Base-by-base conservation (phyloP, 64 coral and sea anemone species). In the Acropora yongei region DNA sequence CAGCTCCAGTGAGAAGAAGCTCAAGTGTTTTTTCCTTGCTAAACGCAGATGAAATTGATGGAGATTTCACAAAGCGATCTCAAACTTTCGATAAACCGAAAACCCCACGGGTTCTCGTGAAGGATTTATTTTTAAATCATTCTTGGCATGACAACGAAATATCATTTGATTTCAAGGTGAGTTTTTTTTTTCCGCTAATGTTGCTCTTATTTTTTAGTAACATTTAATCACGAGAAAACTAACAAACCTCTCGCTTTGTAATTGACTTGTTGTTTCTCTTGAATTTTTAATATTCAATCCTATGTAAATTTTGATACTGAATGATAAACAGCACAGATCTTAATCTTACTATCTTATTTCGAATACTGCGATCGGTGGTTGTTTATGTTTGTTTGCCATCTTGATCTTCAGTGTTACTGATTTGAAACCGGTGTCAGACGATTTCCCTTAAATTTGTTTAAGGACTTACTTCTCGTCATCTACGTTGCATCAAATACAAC, bases 111-210 rank as follows among this genome's bases (percentile, higher is more conserved):
- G 60, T 71, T n/a, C 65, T 85, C 4, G 82, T 85, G 1, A 85
- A 71, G 8, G 65, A 85, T 72, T 72, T 85, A 65, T 85, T 85
- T 72, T 1, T 45, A 2, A 71, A 85, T 71, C 44, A 69, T 6
- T 30, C 30, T 30, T 20, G 9, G 4, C 17, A 71, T 71, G 65
- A 85, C 0, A 43, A 48, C 2, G 58, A 10, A 17, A 68, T 20
- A 48, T 48, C 43, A 18, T 42, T 19, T 44, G 18, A 47, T 14
- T 19, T 71, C 14, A 85, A 85, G 82, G 82, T 85, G 46, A 85
- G 82, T 71, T 39, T 30, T 30, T 30, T 71, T 39, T 30, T 30
- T 30, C 30, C 30, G 68, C 18, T 71, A 3, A 71, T 71, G 6
- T 3, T 20, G 2, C 39, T 19, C 18, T 3, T 71, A 20, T 20